Conservation (phyloP, 2,113 vertebrate genomes). For the Poecile atricapillus region DNA sequence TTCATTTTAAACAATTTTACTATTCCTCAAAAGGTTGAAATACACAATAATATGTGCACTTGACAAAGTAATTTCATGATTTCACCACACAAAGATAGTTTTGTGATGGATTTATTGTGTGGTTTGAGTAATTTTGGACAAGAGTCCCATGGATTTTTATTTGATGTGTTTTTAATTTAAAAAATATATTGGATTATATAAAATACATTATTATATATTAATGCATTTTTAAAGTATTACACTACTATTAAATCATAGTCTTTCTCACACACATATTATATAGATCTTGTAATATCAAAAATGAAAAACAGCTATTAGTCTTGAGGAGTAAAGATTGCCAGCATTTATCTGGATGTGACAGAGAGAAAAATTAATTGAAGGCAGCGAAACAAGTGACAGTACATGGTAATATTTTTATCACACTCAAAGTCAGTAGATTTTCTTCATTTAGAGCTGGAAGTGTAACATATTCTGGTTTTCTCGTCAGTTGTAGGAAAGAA, state of each 20-base stretch:
- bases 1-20: not conserved
- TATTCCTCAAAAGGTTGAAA: not conserved
- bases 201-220: conserved; percentile 11
- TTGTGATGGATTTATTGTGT: conserved; percentile 32
- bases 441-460: not conserved
- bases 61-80: not conserved
- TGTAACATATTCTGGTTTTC: not conserved
- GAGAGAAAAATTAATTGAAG: conserved; percentile 42
- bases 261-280: not conserved
- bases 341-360: conserved; percentile 51
- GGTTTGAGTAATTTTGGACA: not conserved
- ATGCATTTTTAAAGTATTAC: conserved; percentile 32
- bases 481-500: not conserved
- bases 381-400: not conserved
- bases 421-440: not conserved
- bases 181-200: not conserved
- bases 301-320: conserved; percentile 14
- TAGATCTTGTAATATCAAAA: not conserved
- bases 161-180: conserved; percentile 47
- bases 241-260: not conserved
- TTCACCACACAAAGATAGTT: not conserved
- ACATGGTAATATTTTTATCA: conserved; percentile 10
- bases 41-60: not conserved
- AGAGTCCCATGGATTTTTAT: not conserved
- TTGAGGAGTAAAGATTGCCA: conserved; percentile 14